phyloP scores from a whole-genome alignment of 2,113 vertebrate species.

The Toxotes jaculatrix region DNA sequence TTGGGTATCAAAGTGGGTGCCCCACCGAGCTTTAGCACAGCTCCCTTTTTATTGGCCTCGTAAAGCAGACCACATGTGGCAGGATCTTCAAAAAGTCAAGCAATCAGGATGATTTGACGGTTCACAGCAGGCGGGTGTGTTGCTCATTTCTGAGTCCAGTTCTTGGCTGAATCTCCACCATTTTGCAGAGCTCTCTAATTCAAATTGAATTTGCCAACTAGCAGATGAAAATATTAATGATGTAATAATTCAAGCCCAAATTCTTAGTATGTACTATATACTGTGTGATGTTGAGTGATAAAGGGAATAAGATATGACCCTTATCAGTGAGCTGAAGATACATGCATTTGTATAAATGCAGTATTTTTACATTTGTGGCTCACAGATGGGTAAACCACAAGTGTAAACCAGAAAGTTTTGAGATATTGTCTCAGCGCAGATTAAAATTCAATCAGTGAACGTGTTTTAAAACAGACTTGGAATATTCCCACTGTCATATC shows the following conservation, averaged over 20 bases:
- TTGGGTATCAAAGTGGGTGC: constrained; percentile 81
- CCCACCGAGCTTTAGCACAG: constrained; percentile 76
- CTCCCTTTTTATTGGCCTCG: constrained; percentile 71
- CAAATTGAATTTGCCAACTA: constrained; percentile 72
- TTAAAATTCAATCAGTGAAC: constrained; percentile 22
- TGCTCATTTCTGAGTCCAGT: constrained; percentile 67
- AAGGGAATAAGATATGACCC: constrained; percentile 71
- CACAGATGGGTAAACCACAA: background rate
- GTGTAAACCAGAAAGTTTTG: constrained; percentile 24
- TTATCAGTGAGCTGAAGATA: constrained; percentile 51
- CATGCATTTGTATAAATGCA: constrained; percentile 33
- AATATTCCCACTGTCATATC: constrained; percentile 34
- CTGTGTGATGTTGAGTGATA: constrained; percentile 63
- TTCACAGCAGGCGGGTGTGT: constrained; percentile 71
- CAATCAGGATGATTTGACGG: constrained; percentile 79
- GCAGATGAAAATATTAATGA: constrained; percentile 78
- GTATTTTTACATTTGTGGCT: constrained; percentile 19
- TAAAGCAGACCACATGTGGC: constrained; percentile 75
- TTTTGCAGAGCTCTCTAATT: constrained; percentile 66
- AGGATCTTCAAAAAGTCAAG: constrained; percentile 78
- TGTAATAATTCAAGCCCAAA: constrained; percentile 70
- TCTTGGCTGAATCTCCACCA: constrained; percentile 59
- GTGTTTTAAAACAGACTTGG: constrained; percentile 14
- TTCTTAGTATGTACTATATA: constrained; percentile 48
- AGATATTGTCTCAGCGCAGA: constrained; percentile 26